Conservation (phyloP, 2,797 vertebrate genomes). For the Mustela erminea region DNA sequence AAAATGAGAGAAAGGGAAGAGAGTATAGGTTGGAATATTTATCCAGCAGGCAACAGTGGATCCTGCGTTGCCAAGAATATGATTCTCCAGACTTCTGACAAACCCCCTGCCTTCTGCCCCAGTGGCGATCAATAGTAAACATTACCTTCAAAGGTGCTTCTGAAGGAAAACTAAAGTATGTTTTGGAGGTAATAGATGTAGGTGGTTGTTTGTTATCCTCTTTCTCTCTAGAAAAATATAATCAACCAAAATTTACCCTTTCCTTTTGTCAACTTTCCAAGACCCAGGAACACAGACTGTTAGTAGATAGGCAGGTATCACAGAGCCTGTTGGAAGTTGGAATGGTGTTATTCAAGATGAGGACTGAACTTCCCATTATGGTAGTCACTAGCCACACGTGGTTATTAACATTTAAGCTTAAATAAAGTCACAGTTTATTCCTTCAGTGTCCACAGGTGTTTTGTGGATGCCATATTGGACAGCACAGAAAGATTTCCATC, state of each 20-base stretch:
- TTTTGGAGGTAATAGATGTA: not conserved
- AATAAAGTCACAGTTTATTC: not conserved
- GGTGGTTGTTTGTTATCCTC: not conserved
- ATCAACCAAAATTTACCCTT: not conserved
- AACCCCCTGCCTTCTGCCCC: not conserved
- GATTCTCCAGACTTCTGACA: not conserved
- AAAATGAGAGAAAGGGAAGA: not conserved
- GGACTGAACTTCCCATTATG: not conserved
- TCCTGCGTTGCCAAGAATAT: not conserved
- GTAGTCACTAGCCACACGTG: not conserved
- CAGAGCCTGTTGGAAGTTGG: not conserved
- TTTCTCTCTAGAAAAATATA: constrained; percentile 14
- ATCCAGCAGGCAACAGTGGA: not conserved
- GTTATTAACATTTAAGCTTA: not conserved
- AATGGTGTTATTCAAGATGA: not conserved
- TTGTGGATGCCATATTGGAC: not conserved
- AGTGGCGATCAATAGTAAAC: not conserved
- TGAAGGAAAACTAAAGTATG: not conserved
- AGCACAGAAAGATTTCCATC: not conserved
- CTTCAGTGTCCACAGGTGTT: not conserved
- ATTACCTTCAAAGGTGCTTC: not conserved
- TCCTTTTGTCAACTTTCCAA: not conserved
- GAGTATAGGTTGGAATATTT: not conserved
- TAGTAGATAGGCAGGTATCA: not conserved
- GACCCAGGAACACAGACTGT: not conserved